These are phyloP conservation scores for Petrolisthes manimaculis DNA, from an alignment of 2,888 invertebrate species.

Conservation along the genomic window DNA sequence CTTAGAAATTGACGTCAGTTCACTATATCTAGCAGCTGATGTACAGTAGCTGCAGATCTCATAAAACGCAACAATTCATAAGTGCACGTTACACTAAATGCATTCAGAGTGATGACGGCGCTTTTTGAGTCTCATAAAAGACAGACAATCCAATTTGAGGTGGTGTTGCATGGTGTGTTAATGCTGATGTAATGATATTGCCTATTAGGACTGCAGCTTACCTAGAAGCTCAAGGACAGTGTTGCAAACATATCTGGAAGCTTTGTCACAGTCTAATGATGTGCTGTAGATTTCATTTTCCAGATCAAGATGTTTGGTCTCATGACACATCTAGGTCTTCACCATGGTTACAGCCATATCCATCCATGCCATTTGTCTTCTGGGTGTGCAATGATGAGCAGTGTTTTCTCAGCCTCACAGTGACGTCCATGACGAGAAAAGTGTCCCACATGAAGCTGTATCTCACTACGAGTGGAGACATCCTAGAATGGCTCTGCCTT, in stretches of 20 bases:
- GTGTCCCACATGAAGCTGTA: too few species aligned
- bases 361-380: conserved; percentile 19
- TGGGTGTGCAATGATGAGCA: conserved; percentile 30
- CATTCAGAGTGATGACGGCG: conserved; percentile 6
- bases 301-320: conserved; percentile 22
- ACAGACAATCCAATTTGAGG: conserved; percentile 14
- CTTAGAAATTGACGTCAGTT: conserved; percentile 20
- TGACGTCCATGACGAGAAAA: too few species aligned
- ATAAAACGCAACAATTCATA: conserved; percentile 5
- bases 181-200: conserved; percentile 34
- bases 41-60: conserved; percentile 18
- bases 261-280: conserved; percentile 29
- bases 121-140: not conserved
- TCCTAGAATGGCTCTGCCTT: too few species aligned
- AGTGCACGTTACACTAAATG: conserved; percentile 24
- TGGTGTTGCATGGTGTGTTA: conserved; percentile 29
- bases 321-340: conserved; percentile 34
- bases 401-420: conserved; percentile 30
- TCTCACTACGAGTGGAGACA: too few species aligned
- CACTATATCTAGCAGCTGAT: conserved; percentile 20
- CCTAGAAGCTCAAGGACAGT: conserved; percentile 28
- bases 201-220: conserved; percentile 10
- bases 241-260: conserved; percentile 24
- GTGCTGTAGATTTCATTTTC: conserved; percentile 22
- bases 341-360: conserved; percentile 16